Base-by-base conservation (phyloP, 2,888 invertebrate genomes). In the Campoplex capitator region DNA sequence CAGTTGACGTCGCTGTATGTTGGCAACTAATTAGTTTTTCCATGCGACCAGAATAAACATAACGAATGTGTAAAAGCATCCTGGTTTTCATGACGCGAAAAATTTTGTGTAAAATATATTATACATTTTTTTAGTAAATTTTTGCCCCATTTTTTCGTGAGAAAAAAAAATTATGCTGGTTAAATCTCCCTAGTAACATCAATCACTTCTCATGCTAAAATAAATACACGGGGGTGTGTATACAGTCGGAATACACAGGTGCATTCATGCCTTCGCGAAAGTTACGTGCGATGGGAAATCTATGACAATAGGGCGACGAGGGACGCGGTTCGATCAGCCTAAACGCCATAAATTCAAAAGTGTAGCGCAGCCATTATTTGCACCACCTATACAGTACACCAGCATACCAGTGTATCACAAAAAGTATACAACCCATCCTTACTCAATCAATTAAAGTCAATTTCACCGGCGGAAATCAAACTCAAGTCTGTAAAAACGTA, bases 281-380 rank as follows among this genome's bases (percentile, higher is more conserved):
- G 73, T 54, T 78, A 85, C 79, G 82, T 77, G 74, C 75, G 42
- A 82, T 75, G 68, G 65, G 62, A 58, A 82, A 85, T 70, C 70
- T 78, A 74, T 68, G 85, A 83, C 75, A 78, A 83, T 76, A 67
- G 79, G 62, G 65, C 68, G 81, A 85, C 62, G 81, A 70, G 42
- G 67, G 48, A 82, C 65, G 56, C 48, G 78, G 87, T 79, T 87
- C 87, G 84, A 84, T 87, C 82, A 74, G 87, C 84, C 81, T 83
- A 87, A 84, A 75, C 70, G 83, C 87, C 70, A 87, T 87, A 84
- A 87, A 87, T 87, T 87, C 79, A 71, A 84, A 87, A 87, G 70
- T 87, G 82, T 67, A 62, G 82, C 82, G 71, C 75, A 70, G 71
- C 56, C 84, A 68, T 74, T 74, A 84, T 83, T 84, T 73, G 56